These are phyloP conservation scores for Boloria euphrosyne DNA, from an alignment of 2,888 invertebrate species.

Conservation along the genomic window DNA sequence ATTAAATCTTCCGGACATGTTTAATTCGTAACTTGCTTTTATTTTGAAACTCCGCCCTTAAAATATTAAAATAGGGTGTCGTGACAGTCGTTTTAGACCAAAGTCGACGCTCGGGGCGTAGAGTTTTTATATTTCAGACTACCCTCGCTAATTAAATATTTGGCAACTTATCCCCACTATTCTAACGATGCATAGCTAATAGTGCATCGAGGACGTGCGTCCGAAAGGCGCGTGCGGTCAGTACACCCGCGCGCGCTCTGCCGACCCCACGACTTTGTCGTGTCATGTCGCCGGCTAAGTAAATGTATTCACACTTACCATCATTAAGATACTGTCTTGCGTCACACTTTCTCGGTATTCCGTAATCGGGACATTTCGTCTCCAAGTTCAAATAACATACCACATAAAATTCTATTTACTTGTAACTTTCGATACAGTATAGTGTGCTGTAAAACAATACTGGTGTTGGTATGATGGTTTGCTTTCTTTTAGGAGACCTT, in stretches of 20 bases:
- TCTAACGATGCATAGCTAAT: conserved; percentile 62
- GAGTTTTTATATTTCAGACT: conserved; percentile 17
- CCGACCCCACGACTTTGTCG: conserved; percentile 55
- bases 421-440: not conserved
- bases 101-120: conserved; percentile 1
- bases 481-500: not conserved
- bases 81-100: conserved; percentile 1
- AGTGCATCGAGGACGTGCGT: conserved; percentile 57
- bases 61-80: conserved; percentile 1
- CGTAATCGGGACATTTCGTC: conserved; percentile 8
- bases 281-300: conserved; percentile 20
- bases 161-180: conserved; percentile 59
- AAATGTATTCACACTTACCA: conserved; percentile 20
- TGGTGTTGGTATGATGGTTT: not conserved
- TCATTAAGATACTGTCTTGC: conserved; percentile 26
- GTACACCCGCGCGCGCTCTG: conserved; percentile 74
- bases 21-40: conserved; percentile 6
- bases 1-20: not conserved
- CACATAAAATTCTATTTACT: not conserved
- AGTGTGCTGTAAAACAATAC: not conserved
- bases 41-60: not conserved
- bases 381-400: not conserved
- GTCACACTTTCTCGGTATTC: conserved; percentile 28
- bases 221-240: conserved; percentile 69
- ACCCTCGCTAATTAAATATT: conserved; percentile 41